Conservation (phyloP, 2,797 vertebrate species). For the Limosa lapponica region DNA sequence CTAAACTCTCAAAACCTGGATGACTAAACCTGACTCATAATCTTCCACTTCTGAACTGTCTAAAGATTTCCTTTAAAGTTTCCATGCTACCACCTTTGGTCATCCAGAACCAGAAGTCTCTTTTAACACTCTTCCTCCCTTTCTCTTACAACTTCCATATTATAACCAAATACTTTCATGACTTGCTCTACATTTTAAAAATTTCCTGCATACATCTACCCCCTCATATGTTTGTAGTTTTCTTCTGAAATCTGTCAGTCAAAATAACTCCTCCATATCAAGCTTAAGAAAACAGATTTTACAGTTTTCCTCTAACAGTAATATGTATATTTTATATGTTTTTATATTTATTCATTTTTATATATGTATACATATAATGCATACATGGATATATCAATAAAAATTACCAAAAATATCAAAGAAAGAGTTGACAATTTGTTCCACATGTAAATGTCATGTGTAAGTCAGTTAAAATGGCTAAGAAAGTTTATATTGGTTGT, state of each 20-base stretch:
- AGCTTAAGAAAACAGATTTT: not conserved
- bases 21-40: not conserved
- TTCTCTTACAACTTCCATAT: not conserved
- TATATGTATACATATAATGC: too few relatives aligned
- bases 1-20: not conserved
- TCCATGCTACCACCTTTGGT: not conserved
- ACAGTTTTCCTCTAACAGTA: not conserved
- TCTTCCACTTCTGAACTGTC: not conserved
- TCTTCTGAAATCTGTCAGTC: not conserved
- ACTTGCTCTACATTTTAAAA: not conserved
- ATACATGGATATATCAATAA: not conserved
- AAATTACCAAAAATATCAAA: not conserved
- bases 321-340: not conserved
- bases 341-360: not conserved
- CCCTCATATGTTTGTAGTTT: not conserved
- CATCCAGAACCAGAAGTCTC: not conserved
- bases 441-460: not conserved
- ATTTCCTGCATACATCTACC: not conserved
- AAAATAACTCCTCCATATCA: not conserved
- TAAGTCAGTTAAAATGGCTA: not conserved
- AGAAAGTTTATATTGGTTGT: not conserved
- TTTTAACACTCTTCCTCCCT: not conserved
- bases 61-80: not conserved
- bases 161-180: not conserved
- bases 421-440: not conserved